phyloP scores from a whole-genome alignment of 1,140 invertebrate genomes.

The Anadara kagoshimensis region DNA sequence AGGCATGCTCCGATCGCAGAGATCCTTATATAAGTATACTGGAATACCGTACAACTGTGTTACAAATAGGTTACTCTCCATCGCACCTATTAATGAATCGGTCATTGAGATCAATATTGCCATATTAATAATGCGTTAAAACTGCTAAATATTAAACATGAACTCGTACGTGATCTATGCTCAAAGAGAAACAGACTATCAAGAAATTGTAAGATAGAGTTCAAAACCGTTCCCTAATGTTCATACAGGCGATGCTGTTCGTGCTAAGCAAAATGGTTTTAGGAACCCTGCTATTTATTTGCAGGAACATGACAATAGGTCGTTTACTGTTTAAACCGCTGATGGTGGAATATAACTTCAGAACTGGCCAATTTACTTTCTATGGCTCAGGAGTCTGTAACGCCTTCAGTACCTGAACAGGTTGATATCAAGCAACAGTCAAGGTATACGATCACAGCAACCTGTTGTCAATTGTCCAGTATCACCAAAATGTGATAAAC shows the following conservation, averaged over 20 bases:
- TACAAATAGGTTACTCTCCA: conserved; percentile 26
- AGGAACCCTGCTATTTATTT: too few relatives aligned
- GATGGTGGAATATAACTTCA: conserved; percentile 13
- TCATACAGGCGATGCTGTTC: too few relatives aligned
- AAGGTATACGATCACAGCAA: not conserved
- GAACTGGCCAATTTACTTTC: not conserved
- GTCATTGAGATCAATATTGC: too few relatives aligned
- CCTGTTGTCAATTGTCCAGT: not conserved
- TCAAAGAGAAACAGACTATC: not conserved
- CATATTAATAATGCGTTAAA: not conserved
- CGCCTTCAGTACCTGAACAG: too few relatives aligned
- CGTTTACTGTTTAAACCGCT: not conserved
- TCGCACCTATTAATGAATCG: conserved; percentile 33
- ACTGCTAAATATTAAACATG: not conserved
- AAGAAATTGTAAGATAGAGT: not conserved
- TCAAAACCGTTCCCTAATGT: too few relatives aligned
- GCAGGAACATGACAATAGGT: not conserved
- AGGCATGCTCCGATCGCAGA: too few relatives aligned
- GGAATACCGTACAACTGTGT: conserved; percentile 35
- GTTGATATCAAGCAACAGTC: not conserved
- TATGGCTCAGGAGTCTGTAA: not conserved
- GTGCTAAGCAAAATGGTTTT: too few relatives aligned
- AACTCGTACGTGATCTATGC: not conserved
- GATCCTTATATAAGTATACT: too few relatives aligned
- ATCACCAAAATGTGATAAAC: not conserved